Evolutionary conservation across 2,113 vertebrate genomes (phyloP).

Genomic region (Seriola dumerili): DNA sequence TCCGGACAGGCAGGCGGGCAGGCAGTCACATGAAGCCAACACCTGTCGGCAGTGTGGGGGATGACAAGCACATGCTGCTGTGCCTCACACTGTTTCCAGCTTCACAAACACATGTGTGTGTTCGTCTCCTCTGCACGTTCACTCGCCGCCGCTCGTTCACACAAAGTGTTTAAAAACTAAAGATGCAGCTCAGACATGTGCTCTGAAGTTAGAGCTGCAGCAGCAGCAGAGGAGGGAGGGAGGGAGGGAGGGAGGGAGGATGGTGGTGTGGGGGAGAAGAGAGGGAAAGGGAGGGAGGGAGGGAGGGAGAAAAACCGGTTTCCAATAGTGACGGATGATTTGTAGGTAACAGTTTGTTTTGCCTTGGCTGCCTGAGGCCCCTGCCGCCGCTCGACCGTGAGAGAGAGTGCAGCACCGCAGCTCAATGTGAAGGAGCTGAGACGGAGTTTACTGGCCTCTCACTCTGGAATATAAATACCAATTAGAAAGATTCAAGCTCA

Average conservation of each 20-base stretch:
- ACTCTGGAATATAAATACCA: too few species aligned
- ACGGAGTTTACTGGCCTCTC: too few species aligned
- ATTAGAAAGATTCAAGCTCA: too few species aligned
- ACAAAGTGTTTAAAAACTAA: not conserved
- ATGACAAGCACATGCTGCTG: conserved; percentile 62
- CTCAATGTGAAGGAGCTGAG: too few species aligned
- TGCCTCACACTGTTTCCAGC: conserved; percentile 29
- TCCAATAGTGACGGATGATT: conserved; percentile 80
- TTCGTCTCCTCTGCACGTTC: not conserved
- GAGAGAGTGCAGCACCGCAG: too few species aligned
- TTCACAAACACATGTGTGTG: conserved; percentile 39
- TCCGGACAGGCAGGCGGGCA: conserved; percentile 62
- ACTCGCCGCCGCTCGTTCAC: not conserved
- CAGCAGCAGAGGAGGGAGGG: not conserved
- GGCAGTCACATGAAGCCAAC: conserved; percentile 82
- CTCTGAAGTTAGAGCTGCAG: not conserved
- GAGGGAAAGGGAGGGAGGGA: not conserved
- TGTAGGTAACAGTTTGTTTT: too few species aligned
- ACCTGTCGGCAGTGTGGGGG: conserved; percentile 83
- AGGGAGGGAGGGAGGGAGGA: not conserved
- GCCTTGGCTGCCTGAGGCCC: too few species aligned
- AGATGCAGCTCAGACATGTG: conserved; percentile 45
- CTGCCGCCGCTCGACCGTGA: too few species aligned
- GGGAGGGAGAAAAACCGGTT: conserved; percentile 79
- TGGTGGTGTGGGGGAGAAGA: conserved; percentile 8